Percentiles rank a stretch among this genome's conserved stretches.
Conservation (phyloP, 1,140 invertebrate species). For the Andricus grossulariae region DNA sequence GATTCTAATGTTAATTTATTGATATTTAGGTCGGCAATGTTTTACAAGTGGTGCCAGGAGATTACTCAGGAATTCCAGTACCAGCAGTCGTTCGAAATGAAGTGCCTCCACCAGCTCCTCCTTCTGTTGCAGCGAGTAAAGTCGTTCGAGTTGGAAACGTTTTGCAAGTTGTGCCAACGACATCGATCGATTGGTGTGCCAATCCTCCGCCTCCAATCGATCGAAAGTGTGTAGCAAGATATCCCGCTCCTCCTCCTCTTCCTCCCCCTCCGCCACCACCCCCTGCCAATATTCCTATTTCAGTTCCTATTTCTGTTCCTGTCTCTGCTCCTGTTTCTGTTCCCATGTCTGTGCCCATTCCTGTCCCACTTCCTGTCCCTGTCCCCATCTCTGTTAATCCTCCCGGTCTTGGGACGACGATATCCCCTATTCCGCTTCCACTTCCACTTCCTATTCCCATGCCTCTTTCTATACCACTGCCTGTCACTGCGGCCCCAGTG, state of each 20-base stretch:
- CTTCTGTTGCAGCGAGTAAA: constrained; percentile 47
- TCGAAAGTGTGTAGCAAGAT: constrained; percentile 34
- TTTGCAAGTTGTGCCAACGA: constrained; percentile 71
- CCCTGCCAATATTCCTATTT: constrained; percentile 45
- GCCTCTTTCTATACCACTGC: constrained; percentile 48
- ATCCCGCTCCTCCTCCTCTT: constrained; percentile 36
- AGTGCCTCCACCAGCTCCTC: constrained; percentile 31
- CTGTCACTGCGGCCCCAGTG: constrained; percentile 24
- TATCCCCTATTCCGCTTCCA: constrained; percentile 50
- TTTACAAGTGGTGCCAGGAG: constrained; percentile 76
- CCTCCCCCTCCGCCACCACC: constrained; percentile 24
- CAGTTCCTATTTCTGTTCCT: constrained; percentile 54
- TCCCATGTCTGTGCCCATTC: constrained; percentile 52
- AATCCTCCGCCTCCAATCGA: constrained; percentile 34
- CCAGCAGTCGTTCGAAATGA: constrained; percentile 34
- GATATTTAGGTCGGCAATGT: constrained; percentile 77
- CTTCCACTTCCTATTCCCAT: constrained; percentile 59
- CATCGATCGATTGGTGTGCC: constrained; percentile 66
- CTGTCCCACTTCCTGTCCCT: constrained; percentile 59
- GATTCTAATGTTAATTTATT: background rate
- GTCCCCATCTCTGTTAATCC: constrained; percentile 46
- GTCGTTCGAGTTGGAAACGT: constrained; percentile 68
- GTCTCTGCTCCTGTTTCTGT: constrained; percentile 37
- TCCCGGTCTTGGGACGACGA: constrained; percentile 36
- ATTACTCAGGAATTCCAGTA: constrained; percentile 46